Conservation (phyloP, 2,797 vertebrate genomes). For the Muscicapa comitata region DNA sequence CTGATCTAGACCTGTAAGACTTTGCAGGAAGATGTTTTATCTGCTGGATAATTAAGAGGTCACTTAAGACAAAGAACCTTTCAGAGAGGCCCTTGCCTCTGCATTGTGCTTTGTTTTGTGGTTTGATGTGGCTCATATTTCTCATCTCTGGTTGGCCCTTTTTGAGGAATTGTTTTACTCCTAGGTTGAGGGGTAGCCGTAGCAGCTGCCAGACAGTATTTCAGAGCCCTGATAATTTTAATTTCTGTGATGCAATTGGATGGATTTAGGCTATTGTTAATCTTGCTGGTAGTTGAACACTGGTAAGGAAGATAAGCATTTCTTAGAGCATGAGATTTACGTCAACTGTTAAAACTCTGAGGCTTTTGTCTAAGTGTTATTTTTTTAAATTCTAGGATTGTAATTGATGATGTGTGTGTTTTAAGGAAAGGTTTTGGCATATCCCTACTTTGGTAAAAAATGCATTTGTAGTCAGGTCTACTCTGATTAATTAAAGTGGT, state of each 20-base stretch:
- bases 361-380: not conserved
- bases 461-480: not conserved
- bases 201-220: not conserved
- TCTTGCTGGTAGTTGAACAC: not conserved
- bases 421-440: not conserved
- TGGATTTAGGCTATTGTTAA: not conserved
- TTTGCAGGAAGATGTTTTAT: not conserved
- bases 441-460: not conserved
- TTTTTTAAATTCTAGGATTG: not conserved
- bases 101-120: not conserved
- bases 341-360: not conserved
- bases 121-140: accelerated
- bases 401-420: not conserved
- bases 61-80: not conserved
- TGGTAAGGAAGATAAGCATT: not conserved
- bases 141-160: not conserved
- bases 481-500: not conserved
- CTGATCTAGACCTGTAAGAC: not conserved
- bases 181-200: not conserved
- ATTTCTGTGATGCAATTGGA: not conserved
- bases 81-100: not conserved
- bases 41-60: not conserved
- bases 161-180: not conserved
- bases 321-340: not conserved
- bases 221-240: not conserved